Base-by-base conservation (phyloP, 2,888 invertebrate species). In the Chloromyia formosa region DNA sequence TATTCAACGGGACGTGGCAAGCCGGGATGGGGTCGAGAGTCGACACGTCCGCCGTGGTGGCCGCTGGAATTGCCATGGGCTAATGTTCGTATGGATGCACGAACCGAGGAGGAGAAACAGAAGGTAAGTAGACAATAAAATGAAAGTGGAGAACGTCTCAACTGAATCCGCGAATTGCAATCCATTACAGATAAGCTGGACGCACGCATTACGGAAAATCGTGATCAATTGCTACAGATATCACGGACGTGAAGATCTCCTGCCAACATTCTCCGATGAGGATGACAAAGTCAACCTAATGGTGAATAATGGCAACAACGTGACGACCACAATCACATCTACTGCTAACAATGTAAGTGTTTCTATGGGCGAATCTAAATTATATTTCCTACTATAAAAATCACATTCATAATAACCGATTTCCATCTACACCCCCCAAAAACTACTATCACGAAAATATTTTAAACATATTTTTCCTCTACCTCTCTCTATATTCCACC, bases 211-310 rank as follows among this genome's bases (percentile, higher is more conserved):
- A 80, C 90, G 97, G 66, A 96, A 97, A 87, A 97, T 98, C 80
- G 97, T 98, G 77, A 94, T 96, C 82, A 97, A 97, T 87, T 98
- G 98, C 87, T 98, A 98, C 88, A 97, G 96, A 88, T 97, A 94
- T 88, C 97, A 98, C 86, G 96, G 97, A 0, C 90, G 97, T 79
- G 97, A 97, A 87, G 97, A 98, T 85, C 88, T 98, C 78, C 87
- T 98, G 82, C 97, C 97, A 16, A 95, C 96, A 54, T 97, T 97
- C 87, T 93, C 91, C 72, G 97, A 96, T 82, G 95, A 96, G 75
- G 94, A 95, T 76, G 95, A 95, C 78, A 93, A 94, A 80, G 89
- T 90, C 18, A 90, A 89, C 81, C 87, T 87, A 94, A 40, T 71
- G 80, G 89, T 90, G 16, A 90, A 89, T 81, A 87, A 88, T 82